Percentiles rank a stretch among this genome's conserved stretches.
phyloP scores from a whole-genome alignment of 2,113 vertebrate genomes.

The Pongo abelii region DNA sequence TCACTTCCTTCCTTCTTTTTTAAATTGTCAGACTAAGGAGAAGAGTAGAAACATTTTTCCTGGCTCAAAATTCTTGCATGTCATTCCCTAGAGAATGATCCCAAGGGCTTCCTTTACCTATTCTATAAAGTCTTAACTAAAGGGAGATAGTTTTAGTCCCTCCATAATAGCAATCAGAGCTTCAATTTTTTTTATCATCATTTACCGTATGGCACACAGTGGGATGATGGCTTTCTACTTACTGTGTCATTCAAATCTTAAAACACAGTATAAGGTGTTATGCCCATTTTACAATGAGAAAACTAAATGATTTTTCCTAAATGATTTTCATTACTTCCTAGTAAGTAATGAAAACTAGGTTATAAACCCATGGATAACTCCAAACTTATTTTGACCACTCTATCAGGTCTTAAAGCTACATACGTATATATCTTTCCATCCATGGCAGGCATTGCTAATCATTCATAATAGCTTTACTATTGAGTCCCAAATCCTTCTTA shows the following conservation, averaged over 20 bases:
- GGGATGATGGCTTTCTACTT: not conserved
- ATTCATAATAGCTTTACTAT: not conserved
- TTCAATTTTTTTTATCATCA: not conserved
- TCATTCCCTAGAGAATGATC: not conserved
- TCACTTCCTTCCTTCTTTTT: not conserved
- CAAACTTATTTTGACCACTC: not conserved
- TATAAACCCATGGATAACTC: not conserved
- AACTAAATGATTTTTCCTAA: not conserved
- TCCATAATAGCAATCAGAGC: not conserved
- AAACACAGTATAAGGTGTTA: not conserved
- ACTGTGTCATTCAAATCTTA: not conserved
- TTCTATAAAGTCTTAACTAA: not conserved
- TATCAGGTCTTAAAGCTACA: not conserved
- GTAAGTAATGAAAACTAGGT: not conserved
- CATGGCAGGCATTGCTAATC: not conserved
- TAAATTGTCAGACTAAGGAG: not conserved
- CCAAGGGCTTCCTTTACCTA: not conserved
- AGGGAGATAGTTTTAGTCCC: not conserved
- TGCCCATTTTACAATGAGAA: not conserved
- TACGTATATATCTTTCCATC: accelerated
- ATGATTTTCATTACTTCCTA: not conserved
- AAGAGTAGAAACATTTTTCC: not conserved
- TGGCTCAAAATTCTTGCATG: not conserved
- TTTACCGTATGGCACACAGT: not conserved
- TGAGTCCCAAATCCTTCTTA: not conserved